These are phyloP conservation scores for Myoxocephalus aenaeus DNA, from an alignment of 2,797 vertebrate genomes.

Conservation along the genomic window DNA sequence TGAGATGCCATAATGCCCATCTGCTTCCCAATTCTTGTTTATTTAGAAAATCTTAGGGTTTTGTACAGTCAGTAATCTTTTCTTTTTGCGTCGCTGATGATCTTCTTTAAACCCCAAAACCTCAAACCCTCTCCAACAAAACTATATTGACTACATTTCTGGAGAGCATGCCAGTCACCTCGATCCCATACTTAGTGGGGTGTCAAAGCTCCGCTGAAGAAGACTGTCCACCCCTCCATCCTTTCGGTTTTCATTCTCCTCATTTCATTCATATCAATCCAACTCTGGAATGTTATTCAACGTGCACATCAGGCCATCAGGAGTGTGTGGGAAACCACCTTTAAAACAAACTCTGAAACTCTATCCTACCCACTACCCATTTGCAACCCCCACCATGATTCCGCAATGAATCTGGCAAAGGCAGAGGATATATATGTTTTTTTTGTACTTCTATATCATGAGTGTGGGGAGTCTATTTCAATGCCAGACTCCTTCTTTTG, in stretches of 20 bases:
- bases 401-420: slow-evolving; percentile 40
- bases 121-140: slow-evolving; percentile 35
- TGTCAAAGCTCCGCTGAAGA: slow-evolving; percentile 43
- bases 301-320: slow-evolving; percentile 63
- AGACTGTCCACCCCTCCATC: slow-evolving; percentile 53
- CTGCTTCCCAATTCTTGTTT: slow-evolving; percentile 41
- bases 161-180: slow-evolving; percentile 63
- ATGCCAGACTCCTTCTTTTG: slow-evolving; percentile 66
- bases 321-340: slow-evolving; percentile 48
- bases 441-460: slow-evolving; percentile 46
- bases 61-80: slow-evolving; percentile 46
- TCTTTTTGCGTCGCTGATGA: slow-evolving; percentile 18
- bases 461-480: slow-evolving; percentile 39
- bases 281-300: slow-evolving; percentile 73
- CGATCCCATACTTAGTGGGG: slow-evolving; percentile 36
- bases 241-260: slow-evolving; percentile 63
- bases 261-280: slow-evolving; percentile 70
- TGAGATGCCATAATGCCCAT: slow-evolving; percentile 3
- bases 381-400: slow-evolving; percentile 40
- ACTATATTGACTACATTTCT: slow-evolving; percentile 62
- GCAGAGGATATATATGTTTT: slow-evolving; percentile 31
- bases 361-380: slow-evolving; percentile 48
- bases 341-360: slow-evolving; percentile 75
- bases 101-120: slow-evolving; percentile 56
- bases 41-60: slow-evolving; percentile 27